phyloP scores from a whole-genome alignment of 2,113 vertebrate species.

The Mobula hypostoma region DNA sequence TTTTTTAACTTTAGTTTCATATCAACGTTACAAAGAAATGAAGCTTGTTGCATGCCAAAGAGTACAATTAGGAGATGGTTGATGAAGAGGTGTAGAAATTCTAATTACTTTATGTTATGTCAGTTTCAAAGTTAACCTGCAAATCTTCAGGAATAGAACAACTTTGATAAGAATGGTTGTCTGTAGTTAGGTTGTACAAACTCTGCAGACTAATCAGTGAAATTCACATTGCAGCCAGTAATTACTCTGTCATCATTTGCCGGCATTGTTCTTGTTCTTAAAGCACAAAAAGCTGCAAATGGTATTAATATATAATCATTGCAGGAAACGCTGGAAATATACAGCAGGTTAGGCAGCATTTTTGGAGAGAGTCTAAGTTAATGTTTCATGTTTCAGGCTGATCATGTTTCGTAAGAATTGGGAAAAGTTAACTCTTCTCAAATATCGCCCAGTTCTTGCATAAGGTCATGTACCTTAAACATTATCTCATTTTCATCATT shows the following conservation, averaged over 20 bases:
- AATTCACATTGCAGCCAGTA: not conserved
- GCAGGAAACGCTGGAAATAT: too few species aligned
- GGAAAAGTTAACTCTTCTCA: not conserved
- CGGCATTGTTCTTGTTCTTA: not conserved
- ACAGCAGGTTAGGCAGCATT: too few species aligned
- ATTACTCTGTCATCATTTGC: not conserved
- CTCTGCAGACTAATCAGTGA: not conserved
- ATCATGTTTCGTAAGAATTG: too few species aligned
- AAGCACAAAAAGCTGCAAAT: too few species aligned
- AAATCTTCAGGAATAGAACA: not conserved
- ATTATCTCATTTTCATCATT: too few species aligned
- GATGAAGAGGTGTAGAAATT: not conserved
- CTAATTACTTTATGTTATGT: not conserved
- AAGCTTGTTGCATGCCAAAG: not conserved
- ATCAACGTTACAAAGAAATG: not conserved
- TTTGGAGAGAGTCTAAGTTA: too few species aligned
- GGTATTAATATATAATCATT: too few species aligned
- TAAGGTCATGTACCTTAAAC: too few species aligned
- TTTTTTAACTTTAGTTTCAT: not conserved
- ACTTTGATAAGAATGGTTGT: not conserved
- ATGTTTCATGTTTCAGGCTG: too few species aligned
- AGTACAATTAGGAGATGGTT: not conserved
- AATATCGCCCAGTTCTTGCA: not conserved
- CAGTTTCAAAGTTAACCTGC: not conserved
- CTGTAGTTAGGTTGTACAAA: not conserved